Conservation (phyloP, 53 echinoderm and acorn worm genomes). For the Mesocentrotus franciscanus region DNA sequence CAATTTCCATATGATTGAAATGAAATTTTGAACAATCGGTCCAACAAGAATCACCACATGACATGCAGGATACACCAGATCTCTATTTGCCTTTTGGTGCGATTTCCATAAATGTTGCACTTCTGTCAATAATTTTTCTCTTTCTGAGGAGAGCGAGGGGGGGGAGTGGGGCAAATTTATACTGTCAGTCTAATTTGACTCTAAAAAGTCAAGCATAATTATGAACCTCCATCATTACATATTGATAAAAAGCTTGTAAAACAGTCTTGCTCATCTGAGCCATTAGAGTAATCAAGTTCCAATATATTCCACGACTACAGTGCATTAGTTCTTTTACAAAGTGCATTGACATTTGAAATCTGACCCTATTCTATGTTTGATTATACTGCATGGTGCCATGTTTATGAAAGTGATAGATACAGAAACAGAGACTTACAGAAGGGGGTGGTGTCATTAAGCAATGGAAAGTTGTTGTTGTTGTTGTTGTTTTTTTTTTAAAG, state of each 20-base stretch:
- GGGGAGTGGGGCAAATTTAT: background rate
- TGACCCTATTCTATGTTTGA: background rate
- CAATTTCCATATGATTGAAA: background rate
- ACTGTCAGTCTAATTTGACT: background rate
- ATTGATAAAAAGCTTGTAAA: background rate
- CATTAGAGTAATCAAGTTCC: background rate
- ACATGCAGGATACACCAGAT: no score
- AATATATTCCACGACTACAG: background rate
- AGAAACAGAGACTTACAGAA: background rate
- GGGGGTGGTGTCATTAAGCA: no score
- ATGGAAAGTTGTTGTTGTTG: no score
- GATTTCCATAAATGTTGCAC: background rate
- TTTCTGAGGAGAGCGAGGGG: background rate
- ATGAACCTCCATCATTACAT: background rate
- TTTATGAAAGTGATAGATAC: background rate
- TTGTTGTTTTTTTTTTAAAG: no score
- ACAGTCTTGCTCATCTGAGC: background rate
- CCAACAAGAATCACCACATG: background rate
- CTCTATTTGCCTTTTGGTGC: background rate
- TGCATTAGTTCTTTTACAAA: background rate
- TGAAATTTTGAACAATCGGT: background rate
- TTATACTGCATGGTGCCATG: background rate
- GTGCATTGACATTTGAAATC: conserved; percentile 31
- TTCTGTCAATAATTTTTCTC: background rate
- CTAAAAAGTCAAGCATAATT: background rate